Base-by-base conservation (phyloP, 2,113 vertebrate genomes). In the Jaculus jaculus region DNA sequence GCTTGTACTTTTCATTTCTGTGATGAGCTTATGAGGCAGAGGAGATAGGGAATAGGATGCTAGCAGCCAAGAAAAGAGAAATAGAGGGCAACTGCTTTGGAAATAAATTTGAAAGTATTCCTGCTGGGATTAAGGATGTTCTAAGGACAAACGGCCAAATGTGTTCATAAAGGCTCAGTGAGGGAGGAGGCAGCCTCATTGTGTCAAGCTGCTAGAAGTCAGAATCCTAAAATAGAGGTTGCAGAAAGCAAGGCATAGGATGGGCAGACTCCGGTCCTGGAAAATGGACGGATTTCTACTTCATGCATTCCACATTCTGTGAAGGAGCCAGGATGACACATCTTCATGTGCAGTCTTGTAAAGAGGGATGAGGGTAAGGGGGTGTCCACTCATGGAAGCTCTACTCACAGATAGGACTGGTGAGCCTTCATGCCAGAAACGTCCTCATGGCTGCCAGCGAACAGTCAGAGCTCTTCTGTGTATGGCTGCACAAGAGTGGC, bases 91-190 rank as follows among this genome's bases (percentile, higher is more conserved):
- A 20, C 9, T n/a, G 66, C 63, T 84, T 73, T 94, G 81, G 87
- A 84, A 91, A 89, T 91, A 89, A 58, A 84, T 91, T 73, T 87
- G 51, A 94, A 94, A 94, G 81, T 8, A 37, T 81, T 89, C 84
- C 92, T 89, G 90, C 68, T 81, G n/a, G 63, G 60, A 86, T 81
- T 94, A 92, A 94, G 87, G 68, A 69, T 74, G 54, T 89, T 87
- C 77, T 73, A 63, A 92, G 78, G 87, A 84, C 63, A 87, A 63
- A 63, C 28, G 87, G 81, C 73, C 84, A 94, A 87, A 89, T 94
- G 17, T 90, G 90, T 84, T 81, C 90, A 54, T 28, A 91, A 87
- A 91, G 61, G 37, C 37, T 95, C 75, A 68, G 47, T 58, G 61
- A 68, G 61, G 34, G 75, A 80, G 37, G 37, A 79, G 71, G 75